These are phyloP conservation scores for Threskiornis aethiopicus DNA, from an alignment of 2,797 vertebrate genomes.

Conservation along the genomic window DNA sequence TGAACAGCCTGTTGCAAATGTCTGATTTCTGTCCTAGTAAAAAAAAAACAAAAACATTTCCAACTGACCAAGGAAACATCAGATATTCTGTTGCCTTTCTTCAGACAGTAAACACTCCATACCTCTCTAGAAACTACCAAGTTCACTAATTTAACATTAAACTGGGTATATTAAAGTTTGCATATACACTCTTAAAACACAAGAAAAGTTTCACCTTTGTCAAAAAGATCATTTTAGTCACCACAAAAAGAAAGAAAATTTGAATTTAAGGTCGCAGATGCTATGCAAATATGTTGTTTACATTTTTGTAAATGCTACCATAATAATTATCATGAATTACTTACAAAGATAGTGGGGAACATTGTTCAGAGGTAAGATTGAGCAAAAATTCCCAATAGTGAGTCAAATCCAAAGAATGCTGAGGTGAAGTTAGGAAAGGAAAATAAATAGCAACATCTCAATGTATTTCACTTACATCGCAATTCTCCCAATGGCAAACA, in stretches of 20 bases:
- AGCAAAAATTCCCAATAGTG: neutral
- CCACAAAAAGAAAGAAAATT: neutral
- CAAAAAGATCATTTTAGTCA: neutral
- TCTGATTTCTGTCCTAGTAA: neutral
- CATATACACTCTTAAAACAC: neutral
- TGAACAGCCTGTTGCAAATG: neutral
- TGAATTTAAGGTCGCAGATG: neutral
- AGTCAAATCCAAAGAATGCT: neutral
- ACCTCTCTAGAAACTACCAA: neutral
- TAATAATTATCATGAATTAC: neutral
- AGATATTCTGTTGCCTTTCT: neutral
- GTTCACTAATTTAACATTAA: neutral
- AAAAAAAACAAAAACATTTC: neutral
- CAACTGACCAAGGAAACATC: neutral
- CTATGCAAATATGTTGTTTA: neutral
- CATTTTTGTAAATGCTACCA: neutral
- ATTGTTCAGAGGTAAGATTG: neutral
- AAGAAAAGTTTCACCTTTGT: neutral
- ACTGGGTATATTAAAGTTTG: neutral
- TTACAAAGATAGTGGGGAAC: neutral
- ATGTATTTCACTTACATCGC: conserved; percentile 69
- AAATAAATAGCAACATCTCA: neutral
- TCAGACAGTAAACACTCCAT: neutral
- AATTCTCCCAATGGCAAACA: conserved; percentile 80
- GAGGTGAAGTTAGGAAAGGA: neutral